These are phyloP conservation scores for Fulmarus glacialis DNA, from an alignment of 2,113 vertebrate genomes.

Conservation along the genomic window DNA sequence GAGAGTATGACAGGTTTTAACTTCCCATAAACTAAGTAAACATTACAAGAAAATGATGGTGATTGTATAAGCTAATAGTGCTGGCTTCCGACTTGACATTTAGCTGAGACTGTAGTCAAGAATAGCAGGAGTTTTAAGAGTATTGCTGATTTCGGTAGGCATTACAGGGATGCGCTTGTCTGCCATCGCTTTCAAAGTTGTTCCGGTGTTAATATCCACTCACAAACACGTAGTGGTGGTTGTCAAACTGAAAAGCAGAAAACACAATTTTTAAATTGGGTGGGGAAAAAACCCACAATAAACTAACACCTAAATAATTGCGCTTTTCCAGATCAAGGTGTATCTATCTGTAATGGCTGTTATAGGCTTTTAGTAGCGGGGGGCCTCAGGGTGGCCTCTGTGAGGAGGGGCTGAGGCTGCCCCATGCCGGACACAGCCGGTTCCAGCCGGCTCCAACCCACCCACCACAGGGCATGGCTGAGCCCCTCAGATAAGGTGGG, in stretches of 20 bases:
- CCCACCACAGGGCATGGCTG: fast-evolving
- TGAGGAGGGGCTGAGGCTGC: fast-evolving
- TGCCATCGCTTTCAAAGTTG: not conserved
- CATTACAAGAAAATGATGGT: not conserved
- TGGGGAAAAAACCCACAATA: not conserved
- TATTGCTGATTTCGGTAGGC: not conserved
- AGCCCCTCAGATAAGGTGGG: not conserved
- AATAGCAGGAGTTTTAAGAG: not conserved
- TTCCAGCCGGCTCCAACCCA: fast-evolving
- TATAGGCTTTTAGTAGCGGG: fast-evolving
- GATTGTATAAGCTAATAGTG: not conserved
- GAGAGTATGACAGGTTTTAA: not conserved
- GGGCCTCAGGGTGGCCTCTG: fast-evolving
- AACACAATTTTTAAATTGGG: not conserved
- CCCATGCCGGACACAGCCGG: fast-evolving
- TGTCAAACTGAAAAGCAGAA: not conserved
- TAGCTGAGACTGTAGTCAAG: not conserved
- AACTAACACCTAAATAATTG: not conserved
- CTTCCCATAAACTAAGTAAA: not conserved
- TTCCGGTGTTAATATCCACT: not conserved
- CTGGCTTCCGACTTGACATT: not conserved
- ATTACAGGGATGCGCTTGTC: fast-evolving
- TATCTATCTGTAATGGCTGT: fast-evolving
- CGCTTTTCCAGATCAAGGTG: fast-evolving
- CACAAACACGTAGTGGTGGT: not conserved